These are phyloP conservation scores for Illadopsis cleaveri DNA, from an alignment of 2,113 vertebrate species.

Conservation along the genomic window DNA sequence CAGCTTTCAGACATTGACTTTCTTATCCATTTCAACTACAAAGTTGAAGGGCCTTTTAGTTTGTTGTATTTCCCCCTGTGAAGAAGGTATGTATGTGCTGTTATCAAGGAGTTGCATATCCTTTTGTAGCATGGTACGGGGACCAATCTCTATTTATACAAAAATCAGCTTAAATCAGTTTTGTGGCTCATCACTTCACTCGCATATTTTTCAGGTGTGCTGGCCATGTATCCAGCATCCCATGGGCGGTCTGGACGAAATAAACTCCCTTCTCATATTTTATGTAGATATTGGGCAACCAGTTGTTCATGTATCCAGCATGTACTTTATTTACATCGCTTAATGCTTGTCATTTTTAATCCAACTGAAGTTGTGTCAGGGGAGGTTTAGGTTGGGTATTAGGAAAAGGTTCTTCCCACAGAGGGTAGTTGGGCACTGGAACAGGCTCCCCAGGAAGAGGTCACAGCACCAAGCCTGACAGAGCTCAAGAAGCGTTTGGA, in stretches of 20 bases:
- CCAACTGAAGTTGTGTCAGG: background rate
- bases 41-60: background rate
- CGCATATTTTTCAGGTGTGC: background rate
- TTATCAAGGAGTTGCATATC: background rate
- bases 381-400: background rate
- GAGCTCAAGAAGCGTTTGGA: background rate
- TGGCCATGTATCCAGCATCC: fast-evolving
- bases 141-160: background rate
- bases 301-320: fast-evolving
- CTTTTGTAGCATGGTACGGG: background rate
- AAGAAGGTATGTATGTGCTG: background rate
- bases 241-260: background rate
- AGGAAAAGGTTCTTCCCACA: background rate
- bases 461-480: no score
- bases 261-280: background rate
- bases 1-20: background rate
- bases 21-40: background rate
- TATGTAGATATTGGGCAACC: fast-evolving
- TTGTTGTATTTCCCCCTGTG: background rate
- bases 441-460: background rate
- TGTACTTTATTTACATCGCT: fast-evolving
- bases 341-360: background rate
- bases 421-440: background rate
- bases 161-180: background rate
- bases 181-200: background rate